Percentiles rank a stretch among this genome's conserved stretches.
Conservation (phyloP, 2,797 vertebrate species). For the Crenuchus spilurus region DNA sequence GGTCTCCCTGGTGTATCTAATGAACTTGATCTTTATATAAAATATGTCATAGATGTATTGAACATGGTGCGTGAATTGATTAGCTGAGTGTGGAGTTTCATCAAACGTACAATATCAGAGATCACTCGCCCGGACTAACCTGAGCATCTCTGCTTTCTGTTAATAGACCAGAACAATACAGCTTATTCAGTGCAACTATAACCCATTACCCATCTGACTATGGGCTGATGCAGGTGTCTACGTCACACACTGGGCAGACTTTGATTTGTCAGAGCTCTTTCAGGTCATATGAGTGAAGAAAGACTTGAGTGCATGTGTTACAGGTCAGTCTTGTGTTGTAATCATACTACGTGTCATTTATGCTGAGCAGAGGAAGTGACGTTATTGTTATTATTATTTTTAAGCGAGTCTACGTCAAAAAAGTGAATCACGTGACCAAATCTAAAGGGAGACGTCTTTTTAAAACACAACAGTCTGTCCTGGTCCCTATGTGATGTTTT, state of each 20-base stretch:
- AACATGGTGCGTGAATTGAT: background rate
- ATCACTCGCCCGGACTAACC: background rate
- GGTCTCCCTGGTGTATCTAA: background rate
- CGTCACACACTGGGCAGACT: background rate
- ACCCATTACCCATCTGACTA: background rate
- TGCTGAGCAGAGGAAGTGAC: background rate
- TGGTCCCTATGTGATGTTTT: background rate
- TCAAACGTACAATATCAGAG: background rate
- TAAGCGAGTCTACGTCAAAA: background rate
- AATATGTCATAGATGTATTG: no score
- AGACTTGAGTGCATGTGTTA: background rate
- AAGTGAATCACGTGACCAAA: background rate
- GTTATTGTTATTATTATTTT: background rate
- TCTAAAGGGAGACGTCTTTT: background rate
- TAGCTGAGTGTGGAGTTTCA: background rate
- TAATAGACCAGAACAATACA: background rate
- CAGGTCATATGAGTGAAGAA: background rate
- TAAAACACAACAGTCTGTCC: background rate
- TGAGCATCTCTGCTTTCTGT: background rate
- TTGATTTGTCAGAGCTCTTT: background rate
- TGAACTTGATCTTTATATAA: no score
- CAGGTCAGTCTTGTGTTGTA: background rate
- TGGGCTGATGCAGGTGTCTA: background rate
- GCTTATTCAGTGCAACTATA: background rate
- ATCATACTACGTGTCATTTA: background rate